Evolutionary conservation across 2,797 vertebrate species (phyloP).

Genomic region (Pygocentrus nattereri): DNA sequence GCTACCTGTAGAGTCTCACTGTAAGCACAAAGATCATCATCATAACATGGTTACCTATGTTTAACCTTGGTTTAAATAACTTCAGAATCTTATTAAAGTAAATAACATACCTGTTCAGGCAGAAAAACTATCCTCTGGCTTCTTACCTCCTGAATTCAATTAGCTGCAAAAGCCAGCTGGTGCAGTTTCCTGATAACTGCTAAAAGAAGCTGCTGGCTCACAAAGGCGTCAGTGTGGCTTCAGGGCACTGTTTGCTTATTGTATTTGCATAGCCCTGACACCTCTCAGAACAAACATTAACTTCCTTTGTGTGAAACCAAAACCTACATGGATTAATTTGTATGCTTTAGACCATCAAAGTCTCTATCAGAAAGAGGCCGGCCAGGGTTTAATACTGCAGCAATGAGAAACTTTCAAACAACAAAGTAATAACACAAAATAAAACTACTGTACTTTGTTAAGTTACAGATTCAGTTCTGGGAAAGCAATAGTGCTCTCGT

Average conservation of each 20-base stretch:
- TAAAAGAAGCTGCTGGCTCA: conserved; percentile 2
- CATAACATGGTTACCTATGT: neutral
- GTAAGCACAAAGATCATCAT: neutral
- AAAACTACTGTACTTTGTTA: too few species aligned
- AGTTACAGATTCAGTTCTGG: neutral
- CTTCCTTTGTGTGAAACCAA: conserved; percentile 25
- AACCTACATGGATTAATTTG: neutral
- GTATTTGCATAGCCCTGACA: conserved; percentile 43
- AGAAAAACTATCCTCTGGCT: neutral
- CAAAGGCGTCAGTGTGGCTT: conserved; percentile 36
- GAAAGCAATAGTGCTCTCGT: too few species aligned
- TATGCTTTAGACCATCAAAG: neutral
- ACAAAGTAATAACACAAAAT: neutral
- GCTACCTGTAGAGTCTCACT: neutral
- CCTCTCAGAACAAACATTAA: conserved; percentile 18
- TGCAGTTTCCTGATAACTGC: conserved; percentile 32
- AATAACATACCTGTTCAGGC: conserved; percentile 5
- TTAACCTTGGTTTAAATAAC: neutral
- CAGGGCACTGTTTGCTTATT: conserved; percentile 34
- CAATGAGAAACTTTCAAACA: neutral
- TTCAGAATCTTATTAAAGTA: neutral
- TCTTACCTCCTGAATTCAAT: neutral
- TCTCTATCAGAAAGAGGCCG: neutral
- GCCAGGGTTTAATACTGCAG: neutral
- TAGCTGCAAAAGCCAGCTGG: neutral